These are phyloP conservation scores for Thalassarche chlororhynchos DNA, from an alignment of 2,113 vertebrate species.

Conservation along the genomic window DNA sequence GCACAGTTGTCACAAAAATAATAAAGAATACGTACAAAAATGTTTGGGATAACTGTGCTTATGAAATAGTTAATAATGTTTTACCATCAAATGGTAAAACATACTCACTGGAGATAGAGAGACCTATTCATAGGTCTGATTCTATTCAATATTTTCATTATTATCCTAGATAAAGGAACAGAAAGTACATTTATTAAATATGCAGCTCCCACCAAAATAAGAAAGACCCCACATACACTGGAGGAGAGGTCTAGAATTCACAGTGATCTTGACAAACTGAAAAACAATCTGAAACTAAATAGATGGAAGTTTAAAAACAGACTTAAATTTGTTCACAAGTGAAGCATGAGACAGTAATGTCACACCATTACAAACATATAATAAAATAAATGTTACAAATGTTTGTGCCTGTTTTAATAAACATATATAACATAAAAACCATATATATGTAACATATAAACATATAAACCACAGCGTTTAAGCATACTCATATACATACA, in stretches of 20 bases:
- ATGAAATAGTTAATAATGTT: neutral
- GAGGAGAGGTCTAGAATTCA: neutral
- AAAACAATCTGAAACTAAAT: neutral
- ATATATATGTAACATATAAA: neutral
- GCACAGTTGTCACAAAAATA: neutral
- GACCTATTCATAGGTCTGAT: fast-evolving
- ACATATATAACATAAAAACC: neutral
- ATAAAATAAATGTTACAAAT: neutral
- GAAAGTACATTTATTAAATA: neutral
- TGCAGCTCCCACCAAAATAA: neutral
- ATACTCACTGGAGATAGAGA: neutral
- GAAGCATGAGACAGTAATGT: neutral
- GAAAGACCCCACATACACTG: neutral
- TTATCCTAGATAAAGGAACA: neutral
- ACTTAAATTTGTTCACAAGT: neutral
- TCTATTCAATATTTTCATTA: neutral
- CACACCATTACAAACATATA: neutral
- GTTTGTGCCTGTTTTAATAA: neutral
- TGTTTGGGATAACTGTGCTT: fast-evolving
- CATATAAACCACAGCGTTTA: neutral
- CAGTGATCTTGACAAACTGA: neutral
- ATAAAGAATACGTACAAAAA: neutral
- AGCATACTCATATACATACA: neutral
- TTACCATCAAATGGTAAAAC: neutral
- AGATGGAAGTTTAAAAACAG: neutral